Base-by-base conservation (phyloP, 2,113 vertebrate genomes). In the Psittacus erithacus region DNA sequence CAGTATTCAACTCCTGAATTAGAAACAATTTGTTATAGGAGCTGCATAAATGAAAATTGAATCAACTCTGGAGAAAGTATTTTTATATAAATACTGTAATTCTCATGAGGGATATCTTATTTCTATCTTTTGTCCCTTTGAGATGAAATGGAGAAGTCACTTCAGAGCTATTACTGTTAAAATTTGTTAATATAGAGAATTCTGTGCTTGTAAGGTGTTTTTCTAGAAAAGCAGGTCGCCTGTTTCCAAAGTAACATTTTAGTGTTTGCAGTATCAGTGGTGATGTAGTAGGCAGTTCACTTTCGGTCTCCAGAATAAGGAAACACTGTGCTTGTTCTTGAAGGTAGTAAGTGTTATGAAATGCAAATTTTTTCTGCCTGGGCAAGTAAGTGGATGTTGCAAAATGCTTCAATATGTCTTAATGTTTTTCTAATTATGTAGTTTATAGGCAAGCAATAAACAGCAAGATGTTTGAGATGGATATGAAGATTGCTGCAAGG, bases 381-480 rank as follows among this genome's bases (percentile, higher is more conserved):
- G 38, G 53, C 90, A 85, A 82, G 41, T 82, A 95, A 96, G 78
- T 91, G 86, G 60, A 86, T 91, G 92, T 96, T 47, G 41, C 79
- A 49, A 88, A 88, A 71, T 91, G 35, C 81, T 95, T 95, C 43
- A 91, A 4, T 95, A 75, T 86, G 25, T 96, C 59, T 71, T 97
- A 96, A 97, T 90, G 31, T 92, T 97, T 52, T 69, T 96, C 69
- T 97, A 73, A 96, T 97, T 98, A n/a, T 97, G 4, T 97, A 99
- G 99, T 99, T 97, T 98, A 99, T 98, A 98, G 98, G 96, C 98
- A 99, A 97, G 99, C 99, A 97, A 98, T 99, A 97, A 98, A 98
- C 97, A 98, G 98, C 97, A 99, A 99, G 96, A 98, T 99, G 98
- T 99, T 98, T 98, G 98, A 99, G 97, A 94, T 98, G 89, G 99